Evolutionary conservation across 1,140 invertebrate species (phyloP).

Genomic region (Caerostris darwini): DNA sequence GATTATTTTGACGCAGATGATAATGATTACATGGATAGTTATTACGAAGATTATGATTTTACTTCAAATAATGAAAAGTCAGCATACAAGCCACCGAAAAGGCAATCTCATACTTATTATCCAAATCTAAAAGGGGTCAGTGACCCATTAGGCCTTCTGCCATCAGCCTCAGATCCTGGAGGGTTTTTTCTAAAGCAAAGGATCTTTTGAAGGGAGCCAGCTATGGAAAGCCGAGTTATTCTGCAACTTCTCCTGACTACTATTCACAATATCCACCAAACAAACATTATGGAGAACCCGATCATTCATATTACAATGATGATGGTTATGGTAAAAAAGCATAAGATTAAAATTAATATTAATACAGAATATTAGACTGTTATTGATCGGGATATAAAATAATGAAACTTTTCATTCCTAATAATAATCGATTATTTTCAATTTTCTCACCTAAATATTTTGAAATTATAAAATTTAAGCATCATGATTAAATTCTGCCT

Average conservation of each 20-base stretch:
- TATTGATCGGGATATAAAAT: too few species aligned
- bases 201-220: constrained; percentile 54
- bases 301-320: constrained; percentile 57
- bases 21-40: constrained; percentile 56
- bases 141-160: constrained; percentile 52
- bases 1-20: constrained; percentile 58
- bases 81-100: constrained; percentile 19
- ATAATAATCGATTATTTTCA: too few species aligned
- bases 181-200: constrained; percentile 63
- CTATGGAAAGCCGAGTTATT: constrained; percentile 43
- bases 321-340: constrained; percentile 33
- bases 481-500: too few species aligned
- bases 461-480: too few species aligned
- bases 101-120: not conserved
- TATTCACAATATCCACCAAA: constrained; percentile 38
- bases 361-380: too few species aligned
- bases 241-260: not conserved
- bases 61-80: not conserved
- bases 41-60: constrained; percentile 56
- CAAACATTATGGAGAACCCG: constrained; percentile 32
- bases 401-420: too few species aligned
- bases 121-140: not conserved
- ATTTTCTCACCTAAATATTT: too few species aligned
- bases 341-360: not conserved
- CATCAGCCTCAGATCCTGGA: constrained; percentile 50